phyloP scores from a whole-genome alignment of 2,797 vertebrate species.

The Notoglanidium macrostoma region DNA sequence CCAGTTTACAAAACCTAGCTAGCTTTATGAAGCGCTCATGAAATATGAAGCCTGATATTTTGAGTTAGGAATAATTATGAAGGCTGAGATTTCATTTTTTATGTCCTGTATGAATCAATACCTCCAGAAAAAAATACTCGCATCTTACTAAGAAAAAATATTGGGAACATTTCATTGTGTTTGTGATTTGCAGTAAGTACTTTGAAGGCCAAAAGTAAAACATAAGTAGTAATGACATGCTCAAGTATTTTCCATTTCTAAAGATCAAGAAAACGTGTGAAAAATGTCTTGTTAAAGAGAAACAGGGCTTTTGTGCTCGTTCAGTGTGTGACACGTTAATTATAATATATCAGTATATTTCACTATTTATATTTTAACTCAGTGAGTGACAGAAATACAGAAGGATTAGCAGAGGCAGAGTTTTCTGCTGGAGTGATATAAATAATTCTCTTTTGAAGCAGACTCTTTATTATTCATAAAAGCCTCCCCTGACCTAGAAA shows the following conservation, averaged over 20 bases:
- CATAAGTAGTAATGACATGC: neutral
- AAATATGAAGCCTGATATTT: no score
- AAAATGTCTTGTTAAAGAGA: neutral
- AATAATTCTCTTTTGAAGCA: constrained; percentile 73
- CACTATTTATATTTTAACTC: neutral
- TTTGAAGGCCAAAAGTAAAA: neutral
- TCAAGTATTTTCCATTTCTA: neutral
- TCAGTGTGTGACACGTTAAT: neutral
- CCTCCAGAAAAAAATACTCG: neutral
- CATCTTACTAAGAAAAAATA: neutral
- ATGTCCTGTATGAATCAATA: neutral
- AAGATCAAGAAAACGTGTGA: neutral
- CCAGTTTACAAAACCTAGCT: neutral
- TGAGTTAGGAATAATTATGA: neutral
- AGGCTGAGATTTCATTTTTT: neutral
- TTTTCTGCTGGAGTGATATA: constrained; percentile 62
- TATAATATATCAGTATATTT: constrained; percentile 11
- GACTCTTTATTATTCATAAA: constrained; percentile 77
- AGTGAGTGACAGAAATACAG: constrained; percentile 28
- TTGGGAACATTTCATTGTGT: neutral
- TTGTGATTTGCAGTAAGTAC: neutral
- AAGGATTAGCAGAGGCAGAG: constrained; percentile 13
- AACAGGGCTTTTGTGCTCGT: neutral
- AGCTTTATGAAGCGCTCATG: neutral
- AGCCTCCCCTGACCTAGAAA: constrained; percentile 73